Base-by-base conservation (phyloP, 2,888 invertebrate genomes). In the Mimumesa dahlbomi region DNA sequence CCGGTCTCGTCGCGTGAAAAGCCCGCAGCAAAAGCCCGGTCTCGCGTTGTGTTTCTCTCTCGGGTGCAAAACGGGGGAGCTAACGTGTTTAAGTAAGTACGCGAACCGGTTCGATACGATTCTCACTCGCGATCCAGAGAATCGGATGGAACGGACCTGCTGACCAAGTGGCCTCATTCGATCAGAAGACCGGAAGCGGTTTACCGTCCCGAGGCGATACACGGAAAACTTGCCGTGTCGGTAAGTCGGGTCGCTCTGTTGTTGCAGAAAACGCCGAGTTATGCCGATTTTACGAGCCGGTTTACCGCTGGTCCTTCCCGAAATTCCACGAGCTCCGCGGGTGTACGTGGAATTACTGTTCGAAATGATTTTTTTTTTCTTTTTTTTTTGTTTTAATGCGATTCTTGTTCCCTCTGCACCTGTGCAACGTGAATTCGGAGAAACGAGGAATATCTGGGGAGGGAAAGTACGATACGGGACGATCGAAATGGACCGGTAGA, bases 81-180 rank as follows among this genome's bases (percentile, higher is more conserved):
- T 83, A 84, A 73, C 77, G 71, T 75, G 63, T n/a, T n/a, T n/a
- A n/a, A n/a, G n/a, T n/a, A n/a, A n/a, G n/a, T 59, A 56, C 34
- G 16, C n/a, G 65, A 85, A 85, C 85, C 83, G 83, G 85, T 84
- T 80, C 66, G 79, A 81, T 79, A 79, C 56, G 79, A 75, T 87
- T 88, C 87, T 89, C 86, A 85, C 84, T 84, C 73, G 79, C 74
- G 74, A 82, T 87, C 84, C 87, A 81, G 81, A 81, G 87, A 84
- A 87, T 88, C 84, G 82, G 82, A 85, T 82, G 86, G 84, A 87
- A 84, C 84, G 84, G 83, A 87, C 86, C 84, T 66, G 87, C 84
- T 89, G 88, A 89, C 89, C 89, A 88, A 88, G 89, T 89, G 87
- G 79, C 89, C 89, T 88, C 88, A 81, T 88, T 89, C 77, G 72